A percentile compares a stretch with the other conserved stretches of the same genome.
Conservation (phyloP, 2,113 vertebrate species). For the Oreotrochilus melanogaster region DNA sequence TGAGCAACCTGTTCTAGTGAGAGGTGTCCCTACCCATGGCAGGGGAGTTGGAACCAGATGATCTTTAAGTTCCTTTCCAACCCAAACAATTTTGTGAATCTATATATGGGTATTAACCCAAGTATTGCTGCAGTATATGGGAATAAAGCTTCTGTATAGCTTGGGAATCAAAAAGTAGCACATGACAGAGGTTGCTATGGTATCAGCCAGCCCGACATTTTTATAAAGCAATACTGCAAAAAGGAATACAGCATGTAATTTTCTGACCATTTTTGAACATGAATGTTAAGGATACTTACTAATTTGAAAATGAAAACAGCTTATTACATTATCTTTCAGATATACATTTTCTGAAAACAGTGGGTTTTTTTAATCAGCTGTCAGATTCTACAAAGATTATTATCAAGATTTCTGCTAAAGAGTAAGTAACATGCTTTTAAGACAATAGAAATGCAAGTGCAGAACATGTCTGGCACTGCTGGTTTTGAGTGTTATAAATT, state of each 20-base stretch:
- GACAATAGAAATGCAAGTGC: background rate
- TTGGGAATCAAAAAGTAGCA: background rate
- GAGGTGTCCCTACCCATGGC: too few species aligned
- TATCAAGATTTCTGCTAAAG: background rate
- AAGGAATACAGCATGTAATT: background rate
- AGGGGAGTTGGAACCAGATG: too few species aligned
- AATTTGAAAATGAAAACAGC: background rate
- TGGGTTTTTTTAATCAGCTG: background rate
- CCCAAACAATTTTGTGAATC: too few species aligned
- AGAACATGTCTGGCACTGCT: background rate
- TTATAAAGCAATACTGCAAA: slow-evolving; percentile 4
- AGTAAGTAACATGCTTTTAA: background rate
- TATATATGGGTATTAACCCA: background rate
- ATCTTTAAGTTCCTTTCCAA: too few species aligned
- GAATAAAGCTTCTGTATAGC: background rate
- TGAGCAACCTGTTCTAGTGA: too few species aligned
- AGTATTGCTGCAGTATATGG: background rate
- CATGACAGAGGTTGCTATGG: slow-evolving; percentile 20
- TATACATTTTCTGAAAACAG: background rate
- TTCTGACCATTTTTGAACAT: background rate
- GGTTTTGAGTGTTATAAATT: slow-evolving; percentile 46
- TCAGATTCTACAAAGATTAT: background rate
- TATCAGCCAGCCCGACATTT: background rate
- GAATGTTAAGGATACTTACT: background rate
- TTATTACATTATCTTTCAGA: background rate